Base-by-base conservation (phyloP, 2,888 invertebrate genomes). In the Julus scanicus region DNA sequence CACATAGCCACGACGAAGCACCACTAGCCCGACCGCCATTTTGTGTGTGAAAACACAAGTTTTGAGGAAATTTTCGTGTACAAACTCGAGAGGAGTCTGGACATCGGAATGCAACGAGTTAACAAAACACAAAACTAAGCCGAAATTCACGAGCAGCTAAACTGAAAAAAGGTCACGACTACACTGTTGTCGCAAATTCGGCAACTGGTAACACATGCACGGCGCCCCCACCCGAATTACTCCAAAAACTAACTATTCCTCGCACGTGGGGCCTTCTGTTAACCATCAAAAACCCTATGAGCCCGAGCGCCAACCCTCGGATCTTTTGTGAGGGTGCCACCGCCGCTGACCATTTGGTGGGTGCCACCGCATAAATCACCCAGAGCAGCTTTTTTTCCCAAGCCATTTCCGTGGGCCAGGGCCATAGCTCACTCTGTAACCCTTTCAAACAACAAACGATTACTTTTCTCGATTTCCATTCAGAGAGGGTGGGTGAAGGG, bases 251-350 rank as follows among this genome's bases (percentile, higher is more conserved):
- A 80, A 80, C 80, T 80, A 80, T 80, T 80, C 80, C 80, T 80
- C 80, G 80, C 80, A 80, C 80, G 80, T 80, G 80, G 80, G 37
- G 80, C 80, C 80, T 80, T 80, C 80, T 80, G 80, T 80, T 80
- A 80, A 80, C 80, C 80, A 80, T 80, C 80, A 80, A 80, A 71
- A 80, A 20, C 80, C 80, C 80, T 80, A 80, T 80, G 80, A 80
- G 37, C 80, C 80, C 80, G 37, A 37, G 80, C 80, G 13, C 71
- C 20, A 71, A 71, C 71, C 71, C 71, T 71, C 6, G 80, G 80
- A 9, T 80, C 80, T 80, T 80, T 80, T 80, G 80, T 80, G 80
- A 80, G 80, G 37, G 80, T 80, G 80, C 71, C 71, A 71, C 71
- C 71, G 71, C 71, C 71, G 71, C 80, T 80, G 80, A 80, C 80